Percentiles rank a stretch among this genome's conserved stretches.
These are phyloP conservation scores for Ormia ochracea DNA, from an alignment of 2,888 invertebrate genomes.

Conservation along the genomic window DNA sequence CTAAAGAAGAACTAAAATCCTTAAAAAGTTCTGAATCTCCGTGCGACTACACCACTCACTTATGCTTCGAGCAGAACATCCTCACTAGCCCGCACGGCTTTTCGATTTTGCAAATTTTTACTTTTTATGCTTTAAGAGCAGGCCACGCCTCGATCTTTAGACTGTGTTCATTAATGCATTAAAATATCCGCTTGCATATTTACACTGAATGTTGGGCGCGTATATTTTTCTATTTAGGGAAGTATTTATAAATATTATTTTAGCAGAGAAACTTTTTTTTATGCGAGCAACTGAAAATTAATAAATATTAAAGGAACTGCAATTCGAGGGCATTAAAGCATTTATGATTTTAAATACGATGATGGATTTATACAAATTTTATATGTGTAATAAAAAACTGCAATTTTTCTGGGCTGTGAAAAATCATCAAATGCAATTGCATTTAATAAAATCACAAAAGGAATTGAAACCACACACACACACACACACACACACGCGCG, in stretches of 20 bases:
- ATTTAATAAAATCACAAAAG: conserved; percentile 23
- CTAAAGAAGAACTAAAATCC: too few species aligned
- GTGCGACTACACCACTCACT: too few species aligned
- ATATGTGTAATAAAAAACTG: not conserved
- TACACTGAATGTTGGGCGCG: not conserved
- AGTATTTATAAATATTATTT: conserved; percentile 53
- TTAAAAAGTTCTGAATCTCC: too few species aligned
- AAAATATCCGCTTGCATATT: conserved; percentile 1
- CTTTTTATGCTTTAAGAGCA: too few species aligned
- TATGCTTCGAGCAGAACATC: too few species aligned
- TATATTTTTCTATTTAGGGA: conserved; percentile 49
- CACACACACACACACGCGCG: too few species aligned
- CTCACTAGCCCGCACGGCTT: too few species aligned
- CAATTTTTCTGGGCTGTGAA: conserved; percentile 40
- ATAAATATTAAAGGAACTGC: conserved; percentile 51
- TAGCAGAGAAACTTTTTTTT: not conserved
- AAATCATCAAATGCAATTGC: conserved; percentile 53
- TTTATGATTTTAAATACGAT: conserved; percentile 59
- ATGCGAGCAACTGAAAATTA: conserved; percentile 41
- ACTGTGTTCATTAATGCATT: conserved; percentile 28
- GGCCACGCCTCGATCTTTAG: not conserved
- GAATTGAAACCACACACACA: not conserved
- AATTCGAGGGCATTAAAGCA: conserved; percentile 56
- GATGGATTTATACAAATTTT: conserved; percentile 55
- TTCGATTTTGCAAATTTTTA: too few species aligned